Base-by-base conservation (phyloP, 1,140 invertebrate species). In the Pinna nobilis region DNA sequence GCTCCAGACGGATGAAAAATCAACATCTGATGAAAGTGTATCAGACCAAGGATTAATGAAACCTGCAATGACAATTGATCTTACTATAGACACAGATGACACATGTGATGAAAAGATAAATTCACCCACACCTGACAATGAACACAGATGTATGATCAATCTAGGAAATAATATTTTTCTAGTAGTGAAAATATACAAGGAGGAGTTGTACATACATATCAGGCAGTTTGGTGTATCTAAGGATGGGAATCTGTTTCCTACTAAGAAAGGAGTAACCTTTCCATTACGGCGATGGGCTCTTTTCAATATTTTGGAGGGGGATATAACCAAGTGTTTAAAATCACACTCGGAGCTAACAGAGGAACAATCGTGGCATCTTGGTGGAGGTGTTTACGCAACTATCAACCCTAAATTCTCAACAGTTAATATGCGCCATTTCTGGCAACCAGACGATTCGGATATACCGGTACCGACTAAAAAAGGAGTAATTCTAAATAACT, bases 361-460 rank as follows among this genome's bases (percentile, higher is more conserved):
- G 15, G 61, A 65, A 33, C 33, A 65, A 49, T 6, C 18, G 20
- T 23, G 37, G 7, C 65, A 67, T 41, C 20, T 67, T n/a, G 65
- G 65, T 13, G 65, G 65, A 4, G 65, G 65, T 18, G 32, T 67
- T 11, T 67, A 67, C 30, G 65, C 50, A 6, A 67, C 49, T 3
- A 25, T 67, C 41, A 55, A 32, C 32, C 30, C 63, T 6, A 55
- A 67, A 55, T 67, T 41, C 37, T 51, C 65, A 15, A 67, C 65
- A 30, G 65, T 67, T 11, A 47, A 67, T 25, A 28, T 67, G n/a
- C 23, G 65, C 2, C 65, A 55, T n/a, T 67, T 55, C 32, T 67
- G 51, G 65, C 53, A 55, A 44, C 50, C 65, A 5, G 33, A 39
- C 7, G 65, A 67, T 53, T 15, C 30, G 15, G 47, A 65, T 25